Evolutionary conservation across 2,888 invertebrate genomes (phyloP), one percentile per base, ranked within the genome.

Genomic region (Xanthia icteritia): DNA sequence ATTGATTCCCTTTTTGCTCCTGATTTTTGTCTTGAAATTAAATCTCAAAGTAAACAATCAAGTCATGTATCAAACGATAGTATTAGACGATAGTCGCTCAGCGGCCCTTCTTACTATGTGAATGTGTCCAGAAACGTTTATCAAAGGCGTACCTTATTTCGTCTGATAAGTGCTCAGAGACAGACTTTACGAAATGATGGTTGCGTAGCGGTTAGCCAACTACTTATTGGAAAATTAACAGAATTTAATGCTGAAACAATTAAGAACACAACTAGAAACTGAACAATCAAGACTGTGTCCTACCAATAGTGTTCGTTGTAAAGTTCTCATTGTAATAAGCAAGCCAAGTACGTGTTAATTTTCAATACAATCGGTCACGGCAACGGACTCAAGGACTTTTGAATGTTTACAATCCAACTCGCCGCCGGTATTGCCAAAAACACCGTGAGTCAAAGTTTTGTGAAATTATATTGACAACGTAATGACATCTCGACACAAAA

Each of bases 321-420:
- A 89, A 89, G 88, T 89, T 86, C 86, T 86, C 88, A 89, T 91
- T 92, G 91, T 91, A 90, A 86, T 86, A 83, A 84, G 81, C 89
- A 89, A 85, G 84, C 86, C 88, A 91, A 90, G 89, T 91, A 92
- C 90, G 88, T 92, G 90, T 92, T 91, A 92, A 93, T 92, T 93
- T 94, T 90, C 91, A 93, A 92, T 92, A 92, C 91, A 91, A 92
- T 94, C 91, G 89, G 93, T 92, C 91, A 93, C 92, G 92, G 92
- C 89, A 88, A 82, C 76, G 87, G 90, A 91, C 88, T 91, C 93
- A 92, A 94, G 93, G 93, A 93, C 93, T 94, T 91, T 93, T 90
- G 90, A 92, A 92, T 94, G 93, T 95, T 95, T 94, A 91, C 92
- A 94, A 93, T 94, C 89, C 89, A 86, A 89, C 83, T 86, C 85